Evolutionary conservation across 1,140 invertebrate species (phyloP).

Genomic region (Drosophila willistoni): DNA sequence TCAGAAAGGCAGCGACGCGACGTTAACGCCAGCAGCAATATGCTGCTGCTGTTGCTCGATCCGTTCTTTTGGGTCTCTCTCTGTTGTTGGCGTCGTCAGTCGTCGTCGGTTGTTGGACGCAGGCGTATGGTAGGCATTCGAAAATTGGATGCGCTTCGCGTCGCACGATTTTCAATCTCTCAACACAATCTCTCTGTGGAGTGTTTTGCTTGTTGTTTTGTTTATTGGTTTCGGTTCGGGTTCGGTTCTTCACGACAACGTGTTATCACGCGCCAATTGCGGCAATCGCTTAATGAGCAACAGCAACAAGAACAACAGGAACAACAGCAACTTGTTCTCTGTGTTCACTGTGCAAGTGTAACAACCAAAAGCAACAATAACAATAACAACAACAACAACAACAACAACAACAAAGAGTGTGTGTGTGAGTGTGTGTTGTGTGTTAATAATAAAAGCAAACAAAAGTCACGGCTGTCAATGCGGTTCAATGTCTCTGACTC

Average conservation of each 20-base stretch:
- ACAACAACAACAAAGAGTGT: background rate
- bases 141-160: constrained; percentile 54
- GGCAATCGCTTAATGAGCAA: constrained; percentile 59
- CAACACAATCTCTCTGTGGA: constrained; percentile 8
- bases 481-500: constrained; percentile 68
- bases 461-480: constrained; percentile 73
- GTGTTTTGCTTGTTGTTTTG: constrained; percentile 48
- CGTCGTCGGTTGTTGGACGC: constrained; percentile 69
- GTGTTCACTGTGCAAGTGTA: constrained; percentile 43
- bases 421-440: constrained; percentile 25
- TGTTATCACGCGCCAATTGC: constrained; percentile 67
- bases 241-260: constrained; percentile 36
- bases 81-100: constrained; percentile 67
- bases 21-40: constrained; percentile 34
- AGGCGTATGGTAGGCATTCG: constrained; percentile 67
- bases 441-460: constrained; percentile 73
- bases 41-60: constrained; percentile 54
- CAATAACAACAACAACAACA: too few species aligned
- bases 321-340: constrained; percentile 34
- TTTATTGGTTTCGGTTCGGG: constrained; percentile 15
- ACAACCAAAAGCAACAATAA: constrained; percentile 41
- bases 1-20: constrained; percentile 34
- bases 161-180: constrained; percentile 69
- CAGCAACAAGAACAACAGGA: constrained; percentile 21
- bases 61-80: constrained; percentile 60